These are phyloP conservation scores for Lepus timidus DNA, from an alignment of 2,113 vertebrate species.

Conservation along the genomic window DNA sequence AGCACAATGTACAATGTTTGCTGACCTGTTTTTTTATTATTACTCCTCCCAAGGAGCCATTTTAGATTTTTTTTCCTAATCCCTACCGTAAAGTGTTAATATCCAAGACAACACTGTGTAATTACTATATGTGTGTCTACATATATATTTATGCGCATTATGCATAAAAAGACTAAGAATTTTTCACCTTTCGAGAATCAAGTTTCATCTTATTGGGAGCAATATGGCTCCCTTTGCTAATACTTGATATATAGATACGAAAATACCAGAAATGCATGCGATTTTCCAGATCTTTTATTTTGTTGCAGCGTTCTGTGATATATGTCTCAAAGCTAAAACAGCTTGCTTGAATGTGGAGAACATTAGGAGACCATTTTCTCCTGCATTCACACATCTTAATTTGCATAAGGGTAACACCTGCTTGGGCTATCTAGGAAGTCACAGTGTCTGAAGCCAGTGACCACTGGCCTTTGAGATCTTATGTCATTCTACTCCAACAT, in stretches of 20 bases:
- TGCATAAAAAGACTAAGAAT: background rate
- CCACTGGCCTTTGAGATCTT: background rate
- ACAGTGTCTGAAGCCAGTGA: background rate
- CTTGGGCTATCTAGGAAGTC: background rate
- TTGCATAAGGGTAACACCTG: background rate
- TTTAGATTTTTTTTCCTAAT: background rate
- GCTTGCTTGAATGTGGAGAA: background rate
- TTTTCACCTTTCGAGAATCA: constrained; percentile 3
- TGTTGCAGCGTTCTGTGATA: background rate
- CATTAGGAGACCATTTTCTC: background rate
- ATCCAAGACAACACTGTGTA: background rate
- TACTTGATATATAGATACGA: background rate
- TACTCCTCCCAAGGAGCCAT: background rate
- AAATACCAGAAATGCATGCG: background rate
- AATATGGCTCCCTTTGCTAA: background rate
- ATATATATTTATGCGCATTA: background rate
- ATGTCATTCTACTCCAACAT: background rate
- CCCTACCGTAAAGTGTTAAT: background rate
- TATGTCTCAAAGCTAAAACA: background rate
- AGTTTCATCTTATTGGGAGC: background rate
- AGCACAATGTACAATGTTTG: background rate
- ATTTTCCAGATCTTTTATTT: background rate
- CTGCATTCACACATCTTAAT: background rate
- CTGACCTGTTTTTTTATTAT: background rate
- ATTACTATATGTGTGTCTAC: background rate